Evolutionary conservation across 2,797 vertebrate genomes (phyloP).

Genomic region (Lophotriccus pileatus): DNA sequence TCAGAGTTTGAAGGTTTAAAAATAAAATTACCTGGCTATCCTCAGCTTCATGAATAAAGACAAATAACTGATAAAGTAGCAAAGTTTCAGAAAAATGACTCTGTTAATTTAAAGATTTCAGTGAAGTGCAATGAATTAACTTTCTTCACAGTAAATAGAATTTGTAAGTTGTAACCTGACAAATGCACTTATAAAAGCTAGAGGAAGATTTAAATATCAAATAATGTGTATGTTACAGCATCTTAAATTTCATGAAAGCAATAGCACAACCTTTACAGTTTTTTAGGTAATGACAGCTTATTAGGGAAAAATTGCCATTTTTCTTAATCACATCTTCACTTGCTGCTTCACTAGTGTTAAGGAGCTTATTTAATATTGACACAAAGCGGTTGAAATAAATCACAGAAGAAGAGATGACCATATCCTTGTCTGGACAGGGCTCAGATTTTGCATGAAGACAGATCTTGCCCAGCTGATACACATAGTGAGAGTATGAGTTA

Average conservation of each 20-base stretch:
- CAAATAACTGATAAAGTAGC: neutral
- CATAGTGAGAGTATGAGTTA: neutral
- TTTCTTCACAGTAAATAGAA: neutral
- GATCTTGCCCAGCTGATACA: neutral
- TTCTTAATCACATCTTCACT: neutral
- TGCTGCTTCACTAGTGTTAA: neutral
- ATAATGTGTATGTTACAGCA: neutral
- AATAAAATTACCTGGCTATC: neutral
- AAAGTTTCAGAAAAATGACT: neutral
- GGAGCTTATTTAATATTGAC: neutral
- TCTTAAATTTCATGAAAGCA: neutral
- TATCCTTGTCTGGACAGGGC: neutral
- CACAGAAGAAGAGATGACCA: neutral
- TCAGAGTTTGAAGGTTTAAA: neutral
- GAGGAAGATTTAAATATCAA: neutral
- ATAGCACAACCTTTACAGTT: neutral
- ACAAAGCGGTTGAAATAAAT: conserved; percentile 13
- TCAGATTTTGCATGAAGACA: neutral
- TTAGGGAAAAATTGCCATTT: neutral
- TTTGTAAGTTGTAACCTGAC: neutral
- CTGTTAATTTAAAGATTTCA: neutral
- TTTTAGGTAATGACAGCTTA: neutral
- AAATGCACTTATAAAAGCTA: neutral
- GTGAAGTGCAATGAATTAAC: neutral
- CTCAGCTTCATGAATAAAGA: neutral